These are phyloP conservation scores for Phainopepla nitens DNA, from an alignment of 2,113 vertebrate species.

Conservation along the genomic window DNA sequence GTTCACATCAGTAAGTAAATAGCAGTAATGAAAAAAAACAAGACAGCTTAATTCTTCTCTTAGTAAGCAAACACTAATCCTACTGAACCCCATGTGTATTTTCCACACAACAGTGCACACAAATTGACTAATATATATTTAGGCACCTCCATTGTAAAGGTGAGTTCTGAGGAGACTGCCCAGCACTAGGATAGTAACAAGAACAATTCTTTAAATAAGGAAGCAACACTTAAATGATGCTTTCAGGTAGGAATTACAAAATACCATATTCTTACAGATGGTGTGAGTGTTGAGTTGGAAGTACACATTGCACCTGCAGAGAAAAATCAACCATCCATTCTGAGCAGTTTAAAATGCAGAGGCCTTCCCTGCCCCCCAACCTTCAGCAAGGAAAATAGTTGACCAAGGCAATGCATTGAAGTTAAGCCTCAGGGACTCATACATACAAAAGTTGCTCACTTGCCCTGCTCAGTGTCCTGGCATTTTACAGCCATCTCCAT, in stretches of 20 bases:
- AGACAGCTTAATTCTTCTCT: neutral
- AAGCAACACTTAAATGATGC: neutral
- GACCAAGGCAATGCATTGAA: neutral
- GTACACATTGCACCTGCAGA: neutral
- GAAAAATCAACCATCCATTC: neutral
- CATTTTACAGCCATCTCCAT: neutral
- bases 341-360: neutral
- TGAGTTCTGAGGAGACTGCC: neutral
- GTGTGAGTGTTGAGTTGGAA: neutral
- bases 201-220: neutral
- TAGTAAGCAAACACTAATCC: fast-evolving
- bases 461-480: neutral
- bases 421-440: neutral
- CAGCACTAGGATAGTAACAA: neutral
- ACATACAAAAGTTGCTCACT: neutral
- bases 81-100: fast-evolving
- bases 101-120: neutral
- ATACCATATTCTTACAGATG: neutral
- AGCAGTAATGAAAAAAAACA: neutral
- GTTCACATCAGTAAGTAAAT: neutral
- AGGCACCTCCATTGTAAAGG: neutral
- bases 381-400: neutral
- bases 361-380: fast-evolving
- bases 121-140: neutral
- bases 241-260: neutral